Base-by-base conservation (phyloP, 1,140 invertebrate species). In the Bombus sylvicola region DNA sequence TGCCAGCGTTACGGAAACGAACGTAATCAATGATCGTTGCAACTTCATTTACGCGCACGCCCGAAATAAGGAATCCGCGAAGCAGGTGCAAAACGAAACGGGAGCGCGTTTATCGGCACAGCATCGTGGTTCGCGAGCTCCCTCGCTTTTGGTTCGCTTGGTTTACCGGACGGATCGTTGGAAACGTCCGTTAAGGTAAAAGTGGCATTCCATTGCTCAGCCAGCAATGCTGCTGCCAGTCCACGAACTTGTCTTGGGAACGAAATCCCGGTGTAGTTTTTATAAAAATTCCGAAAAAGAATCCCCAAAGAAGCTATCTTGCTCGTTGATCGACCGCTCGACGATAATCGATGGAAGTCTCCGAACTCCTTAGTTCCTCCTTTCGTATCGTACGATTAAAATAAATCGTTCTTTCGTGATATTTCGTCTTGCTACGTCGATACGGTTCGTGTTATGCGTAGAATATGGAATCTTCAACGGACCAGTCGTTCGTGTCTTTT, bases 161-260 rank as follows among this genome's bases (percentile, higher is more conserved):
- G 76, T 76, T 84, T 75, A 69, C 43, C 59, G 81, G 57, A 64
- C 76, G 86, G 86, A 72, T 88, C 87, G 72, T 79, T 85, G 87
- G 81, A 84, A 87, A 88, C 31, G 53, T 88, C 86, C 87, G 87
- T 88, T 88, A 88, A 88, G 86, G 86, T 82, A 88, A 88, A 87
- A 88, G 86, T 88, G 85, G 73, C 87, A 88, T 88, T 88, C 87
- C 87, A 88, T 85, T 85, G 18, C 81, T 80, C 72, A 43, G 71
- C 57, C 64, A 72, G 43, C 31, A 59, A 59, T 64, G 59, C 59
- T 53, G 66, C 31, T 76, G 77, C 53, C 74, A n/a, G 43, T 74
- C n/a, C 85, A 59, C 81, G 73, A 76, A 73, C 72, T 88, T 47
- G 76, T 47, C 76, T 84, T 34, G 59, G 59, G 75, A 83, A 75